phyloP scores from a whole-genome alignment of 1,140 invertebrate genomes.

The Laupala kohalensis region DNA sequence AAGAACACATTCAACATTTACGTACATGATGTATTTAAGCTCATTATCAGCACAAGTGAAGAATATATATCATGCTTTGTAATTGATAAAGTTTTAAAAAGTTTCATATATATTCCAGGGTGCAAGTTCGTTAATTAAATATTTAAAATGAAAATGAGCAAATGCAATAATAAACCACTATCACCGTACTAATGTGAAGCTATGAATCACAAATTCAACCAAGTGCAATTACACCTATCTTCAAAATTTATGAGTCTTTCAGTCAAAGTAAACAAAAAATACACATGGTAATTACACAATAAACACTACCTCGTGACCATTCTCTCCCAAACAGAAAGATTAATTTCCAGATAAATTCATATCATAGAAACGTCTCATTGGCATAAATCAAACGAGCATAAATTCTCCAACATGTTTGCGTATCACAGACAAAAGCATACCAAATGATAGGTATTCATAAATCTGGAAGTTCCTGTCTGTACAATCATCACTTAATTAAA shows the following conservation, averaged over 20 bases:
- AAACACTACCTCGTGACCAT: background rate
- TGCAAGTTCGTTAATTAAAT: background rate
- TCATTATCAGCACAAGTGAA: too few species aligned
- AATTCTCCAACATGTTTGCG: background rate
- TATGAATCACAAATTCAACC: background rate
- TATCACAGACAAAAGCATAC: too few species aligned
- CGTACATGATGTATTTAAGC: too few species aligned
- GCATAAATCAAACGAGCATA: background rate
- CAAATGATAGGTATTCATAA: too few species aligned
- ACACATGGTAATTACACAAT: background rate
- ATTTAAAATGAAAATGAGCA: background rate
- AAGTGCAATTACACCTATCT: background rate
- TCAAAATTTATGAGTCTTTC: background rate
- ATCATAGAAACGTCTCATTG: background rate
- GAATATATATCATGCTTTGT: too few species aligned
- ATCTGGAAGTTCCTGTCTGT: too few species aligned
- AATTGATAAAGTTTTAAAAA: too few species aligned
- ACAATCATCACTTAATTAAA: too few species aligned
- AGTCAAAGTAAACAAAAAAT: background rate
- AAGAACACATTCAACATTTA: too few species aligned
- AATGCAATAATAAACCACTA: background rate
- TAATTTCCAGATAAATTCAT: background rate
- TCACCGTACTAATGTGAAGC: background rate
- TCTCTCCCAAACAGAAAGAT: background rate
- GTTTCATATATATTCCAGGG: too few species aligned